Evolutionary conservation across 2,888 invertebrate genomes (phyloP).

Genomic region (Leucophenga montana): DNA sequence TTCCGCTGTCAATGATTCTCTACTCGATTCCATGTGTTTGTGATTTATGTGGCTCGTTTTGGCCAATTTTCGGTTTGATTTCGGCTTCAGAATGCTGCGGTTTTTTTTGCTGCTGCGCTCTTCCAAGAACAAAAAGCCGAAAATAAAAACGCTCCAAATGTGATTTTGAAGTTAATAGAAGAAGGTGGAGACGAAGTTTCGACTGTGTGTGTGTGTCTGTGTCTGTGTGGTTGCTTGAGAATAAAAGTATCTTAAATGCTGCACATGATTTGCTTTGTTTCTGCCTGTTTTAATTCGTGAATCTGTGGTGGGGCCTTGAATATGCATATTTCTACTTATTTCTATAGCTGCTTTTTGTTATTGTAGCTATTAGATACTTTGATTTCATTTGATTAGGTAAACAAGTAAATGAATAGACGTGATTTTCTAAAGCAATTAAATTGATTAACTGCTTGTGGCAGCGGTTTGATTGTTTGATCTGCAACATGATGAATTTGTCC

Average conservation of each 20-base stretch:
- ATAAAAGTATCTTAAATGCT: background rate
- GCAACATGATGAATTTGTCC: constrained; percentile 22
- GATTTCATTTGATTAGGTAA: constrained; percentile 33
- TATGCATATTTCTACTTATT: constrained; percentile 49
- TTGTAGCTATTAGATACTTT: constrained; percentile 20
- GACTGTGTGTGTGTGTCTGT: no score
- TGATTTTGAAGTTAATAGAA: background rate
- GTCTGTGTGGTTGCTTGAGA: background rate
- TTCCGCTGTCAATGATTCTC: constrained; percentile 67
- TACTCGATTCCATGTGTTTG: constrained; percentile 40
- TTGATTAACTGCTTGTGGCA: constrained; percentile 64
- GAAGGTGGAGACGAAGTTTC: no score
- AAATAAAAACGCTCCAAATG: background rate
- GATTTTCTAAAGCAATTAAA: constrained; percentile 64
- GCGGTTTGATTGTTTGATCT: constrained; percentile 48
- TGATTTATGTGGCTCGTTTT: constrained; percentile 65
- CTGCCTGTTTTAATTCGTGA: constrained; percentile 27
- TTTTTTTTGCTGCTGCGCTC: background rate
- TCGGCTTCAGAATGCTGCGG: background rate
- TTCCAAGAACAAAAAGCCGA: constrained; percentile 18
- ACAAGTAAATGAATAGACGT: constrained; percentile 51
- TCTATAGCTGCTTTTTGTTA: constrained; percentile 47
- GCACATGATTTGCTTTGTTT: constrained; percentile 49
- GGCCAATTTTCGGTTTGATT: constrained; percentile 65
- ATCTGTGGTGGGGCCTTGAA: constrained; percentile 50